phyloP scores from a whole-genome alignment of 2,113 vertebrate species.

The Tauraco erythrolophus region DNA sequence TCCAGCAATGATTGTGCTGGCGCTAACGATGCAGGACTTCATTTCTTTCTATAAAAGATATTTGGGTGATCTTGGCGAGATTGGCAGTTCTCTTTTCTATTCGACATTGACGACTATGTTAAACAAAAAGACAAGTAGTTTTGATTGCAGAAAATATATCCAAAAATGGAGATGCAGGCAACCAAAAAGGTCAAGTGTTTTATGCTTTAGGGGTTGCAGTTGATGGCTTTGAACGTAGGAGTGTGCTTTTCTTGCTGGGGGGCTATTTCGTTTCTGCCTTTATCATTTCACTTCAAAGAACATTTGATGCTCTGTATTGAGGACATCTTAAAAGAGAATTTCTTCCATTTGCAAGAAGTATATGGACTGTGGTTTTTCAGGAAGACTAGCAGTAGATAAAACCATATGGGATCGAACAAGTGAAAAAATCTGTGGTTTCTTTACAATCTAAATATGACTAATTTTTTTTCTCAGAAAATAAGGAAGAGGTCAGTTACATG shows the following conservation, averaged over 20 bases:
- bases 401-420: neutral
- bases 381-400: neutral
- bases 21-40: neutral
- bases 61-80: neutral
- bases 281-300: constrained; percentile 17
- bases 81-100: neutral
- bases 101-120: neutral
- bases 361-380: neutral
- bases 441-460: neutral
- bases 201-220: neutral
- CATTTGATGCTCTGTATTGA: neutral
- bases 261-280: neutral
- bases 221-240: neutral
- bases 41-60: neutral
- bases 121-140: neutral
- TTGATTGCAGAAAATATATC: neutral
- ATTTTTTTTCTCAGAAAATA: neutral
- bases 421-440: neutral
- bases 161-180: neutral
- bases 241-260: neutral
- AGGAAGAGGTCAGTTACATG: neutral
- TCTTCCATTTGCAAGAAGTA: neutral
- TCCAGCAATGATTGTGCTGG: neutral
- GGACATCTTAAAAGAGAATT: neutral
- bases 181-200: neutral